A percentile compares a stretch with the other conserved stretches of the same genome.
phyloP scores from a whole-genome alignment of 1,140 invertebrate genomes.

The Pygmarrhopalites habei region DNA sequence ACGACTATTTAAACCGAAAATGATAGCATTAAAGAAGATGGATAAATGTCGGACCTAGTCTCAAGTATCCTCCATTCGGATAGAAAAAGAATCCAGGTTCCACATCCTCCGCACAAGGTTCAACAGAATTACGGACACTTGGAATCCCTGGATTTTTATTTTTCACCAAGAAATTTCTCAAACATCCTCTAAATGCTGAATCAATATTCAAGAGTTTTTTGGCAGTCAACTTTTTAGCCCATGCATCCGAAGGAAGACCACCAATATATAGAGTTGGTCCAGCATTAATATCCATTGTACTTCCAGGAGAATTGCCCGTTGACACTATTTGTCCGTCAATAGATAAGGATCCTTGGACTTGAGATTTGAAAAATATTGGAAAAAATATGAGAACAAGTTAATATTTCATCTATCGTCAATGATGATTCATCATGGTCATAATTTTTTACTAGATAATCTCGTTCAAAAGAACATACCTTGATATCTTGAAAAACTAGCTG shows the following conservation, averaged over 20 bases:
- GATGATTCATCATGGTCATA: too few relatives aligned
- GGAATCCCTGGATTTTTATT: slow-evolving; percentile 56
- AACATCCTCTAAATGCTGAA: slow-evolving; percentile 74
- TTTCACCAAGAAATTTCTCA: slow-evolving; percentile 70
- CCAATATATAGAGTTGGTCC: slow-evolving; percentile 70
- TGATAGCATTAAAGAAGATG: too few relatives aligned
- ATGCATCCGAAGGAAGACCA: slow-evolving; percentile 23
- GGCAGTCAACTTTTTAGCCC: slow-evolving; percentile 29
- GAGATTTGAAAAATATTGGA: too few relatives aligned
- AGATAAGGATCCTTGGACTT: slow-evolving; percentile 51
- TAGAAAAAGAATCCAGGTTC: slow-evolving; percentile 88
- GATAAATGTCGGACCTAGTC: too few relatives aligned
- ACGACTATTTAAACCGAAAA: too few relatives aligned
- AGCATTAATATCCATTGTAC: slow-evolving; percentile 55
- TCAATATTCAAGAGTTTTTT: slow-evolving; percentile 49
- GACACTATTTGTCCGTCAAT: slow-evolving; percentile 57
- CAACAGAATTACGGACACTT: slow-evolving; percentile 52
- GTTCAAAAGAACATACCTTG: too few relatives aligned
- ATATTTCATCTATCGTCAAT: too few relatives aligned
- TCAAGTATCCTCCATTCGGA: slow-evolving; percentile 59
- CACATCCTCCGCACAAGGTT: slow-evolving; percentile 70
- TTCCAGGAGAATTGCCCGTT: slow-evolving; percentile 51
- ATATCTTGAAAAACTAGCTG: slow-evolving; percentile 54
- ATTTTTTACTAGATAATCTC: too few relatives aligned
- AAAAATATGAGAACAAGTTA: too few relatives aligned